Evolutionary conservation across 2,797 vertebrate species (phyloP).

Genomic region (Cichlasoma orientale): DNA sequence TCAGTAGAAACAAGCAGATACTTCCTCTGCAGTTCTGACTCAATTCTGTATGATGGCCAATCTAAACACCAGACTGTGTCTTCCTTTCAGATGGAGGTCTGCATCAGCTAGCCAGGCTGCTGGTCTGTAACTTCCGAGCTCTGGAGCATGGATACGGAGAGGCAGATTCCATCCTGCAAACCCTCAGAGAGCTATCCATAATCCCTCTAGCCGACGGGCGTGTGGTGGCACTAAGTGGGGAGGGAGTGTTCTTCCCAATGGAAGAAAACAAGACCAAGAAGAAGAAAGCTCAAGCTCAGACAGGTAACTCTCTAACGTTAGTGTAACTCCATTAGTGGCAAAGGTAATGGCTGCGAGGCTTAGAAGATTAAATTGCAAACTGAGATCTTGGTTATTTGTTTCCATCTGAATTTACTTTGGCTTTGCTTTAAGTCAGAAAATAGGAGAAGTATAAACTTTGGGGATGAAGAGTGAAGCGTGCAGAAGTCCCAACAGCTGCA

Average conservation of each 20-base stretch:
- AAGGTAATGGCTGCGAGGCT: neutral
- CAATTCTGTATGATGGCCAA: neutral
- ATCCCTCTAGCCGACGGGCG: slow-evolving; percentile 82
- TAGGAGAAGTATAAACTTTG: neutral
- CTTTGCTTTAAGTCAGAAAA: neutral
- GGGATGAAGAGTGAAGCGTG: neutral
- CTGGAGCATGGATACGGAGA: slow-evolving; percentile 82
- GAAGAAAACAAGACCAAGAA: slow-evolving; percentile 64
- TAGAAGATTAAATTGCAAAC: neutral
- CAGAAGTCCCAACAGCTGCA: neutral
- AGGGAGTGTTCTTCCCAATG: slow-evolving; percentile 82
- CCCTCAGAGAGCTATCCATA: slow-evolving; percentile 79
- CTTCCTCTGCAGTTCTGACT: neutral
- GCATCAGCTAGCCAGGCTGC: slow-evolving; percentile 76
- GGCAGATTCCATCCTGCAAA: slow-evolving; percentile 70
- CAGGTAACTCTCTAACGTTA: slow-evolving; percentile 44
- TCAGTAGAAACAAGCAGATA: neutral
- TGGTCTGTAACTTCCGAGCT: slow-evolving; percentile 84
- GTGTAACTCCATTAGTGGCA: neutral
- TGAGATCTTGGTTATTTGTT: neutral
- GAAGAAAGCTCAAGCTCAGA: slow-evolving; percentile 43
- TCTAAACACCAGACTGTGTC: neutral
- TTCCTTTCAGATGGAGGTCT: slow-evolving; percentile 65
- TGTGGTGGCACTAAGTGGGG: slow-evolving; percentile 72
- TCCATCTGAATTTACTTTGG: neutral